These are phyloP conservation scores for Xiphorhynchus elegans DNA, from an alignment of 2,113 vertebrate genomes.

Conservation along the genomic window DNA sequence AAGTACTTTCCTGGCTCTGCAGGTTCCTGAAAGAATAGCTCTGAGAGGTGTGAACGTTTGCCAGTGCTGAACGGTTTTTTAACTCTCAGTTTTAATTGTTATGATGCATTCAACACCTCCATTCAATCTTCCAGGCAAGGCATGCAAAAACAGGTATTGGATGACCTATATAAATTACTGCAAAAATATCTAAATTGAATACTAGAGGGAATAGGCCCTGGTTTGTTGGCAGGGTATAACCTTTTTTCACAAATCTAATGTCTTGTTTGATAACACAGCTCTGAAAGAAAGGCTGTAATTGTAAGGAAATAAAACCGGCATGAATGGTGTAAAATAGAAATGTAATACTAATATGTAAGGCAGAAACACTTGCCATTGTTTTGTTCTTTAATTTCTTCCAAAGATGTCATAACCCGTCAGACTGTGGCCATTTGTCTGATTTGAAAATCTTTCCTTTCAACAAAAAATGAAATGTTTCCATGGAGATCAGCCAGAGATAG, in stretches of 20 bases:
- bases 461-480: constrained; percentile 80
- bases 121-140: not conserved
- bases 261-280: not conserved
- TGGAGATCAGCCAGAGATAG: constrained; percentile 84
- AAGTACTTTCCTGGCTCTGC: not conserved
- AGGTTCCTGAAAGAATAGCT: not conserved
- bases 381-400: constrained; percentile 22
- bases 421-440: constrained; percentile 63
- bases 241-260: not conserved
- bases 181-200: not conserved
- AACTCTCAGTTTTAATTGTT: not conserved
- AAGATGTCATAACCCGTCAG: constrained; percentile 67
- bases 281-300: not conserved
- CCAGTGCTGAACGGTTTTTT: not conserved
- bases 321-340: not conserved
- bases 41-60: not conserved
- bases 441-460: constrained; percentile 73
- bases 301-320: not conserved
- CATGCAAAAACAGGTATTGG: not conserved
- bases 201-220: not conserved
- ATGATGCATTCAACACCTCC: not conserved
- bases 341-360: not conserved
- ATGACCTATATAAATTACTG: not conserved
- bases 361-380: constrained; percentile 24
- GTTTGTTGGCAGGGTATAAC: not conserved